Evolutionary conservation across 2,888 invertebrate species (phyloP), one percentile per base, ranked within the genome.

Genomic region (Caenorhabditis becei): DNA sequence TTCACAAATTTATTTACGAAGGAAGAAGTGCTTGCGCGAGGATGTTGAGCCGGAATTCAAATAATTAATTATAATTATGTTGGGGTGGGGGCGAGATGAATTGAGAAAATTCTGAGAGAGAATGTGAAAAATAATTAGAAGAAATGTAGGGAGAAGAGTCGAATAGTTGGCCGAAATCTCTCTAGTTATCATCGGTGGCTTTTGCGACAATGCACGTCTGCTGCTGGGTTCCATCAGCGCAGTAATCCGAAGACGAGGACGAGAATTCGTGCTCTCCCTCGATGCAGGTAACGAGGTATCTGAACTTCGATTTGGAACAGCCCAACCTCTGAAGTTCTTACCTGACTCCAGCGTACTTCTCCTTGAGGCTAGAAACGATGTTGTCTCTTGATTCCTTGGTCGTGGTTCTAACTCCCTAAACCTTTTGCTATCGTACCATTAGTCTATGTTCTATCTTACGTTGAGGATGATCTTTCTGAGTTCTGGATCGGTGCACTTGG

Each of bases 211-310:
- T 79, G 83, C 84, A 85, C 11, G 84, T 85, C 59, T 85, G 84
- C 58, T 85, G 81, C 26, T 74, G 81, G 11, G 66, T 85, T 77
- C 84, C 84, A 58, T 80, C 83, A 56, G 81, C 78, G 54, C 84
- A 85, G 67, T 69, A 85, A 23, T 82, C 71, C 7, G 58, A 49
- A 4, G 84, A 61, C n/a, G 84, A 81, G 2, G 83, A 79, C 20
- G 80, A 71, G 77, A 85, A 85, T n/a, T 85, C 83, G 54, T 72
- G 62, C 28, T 79, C 77, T 65, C 84, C 84, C 26, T 81, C 81
- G 51, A 83, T 79, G 59, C 84, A 85, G n/a, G 83, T 80, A 23
- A 85, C 84, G 51, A 85, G 67, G 77, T 83, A 85, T 77, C 84
- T 71, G 44, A 26, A 72, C 16, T 2, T 11, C 2, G 14, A 41